These are phyloP conservation scores for Zaprionus tsacasi DNA, from an alignment of 1,140 invertebrate species.

Conservation along the genomic window DNA sequence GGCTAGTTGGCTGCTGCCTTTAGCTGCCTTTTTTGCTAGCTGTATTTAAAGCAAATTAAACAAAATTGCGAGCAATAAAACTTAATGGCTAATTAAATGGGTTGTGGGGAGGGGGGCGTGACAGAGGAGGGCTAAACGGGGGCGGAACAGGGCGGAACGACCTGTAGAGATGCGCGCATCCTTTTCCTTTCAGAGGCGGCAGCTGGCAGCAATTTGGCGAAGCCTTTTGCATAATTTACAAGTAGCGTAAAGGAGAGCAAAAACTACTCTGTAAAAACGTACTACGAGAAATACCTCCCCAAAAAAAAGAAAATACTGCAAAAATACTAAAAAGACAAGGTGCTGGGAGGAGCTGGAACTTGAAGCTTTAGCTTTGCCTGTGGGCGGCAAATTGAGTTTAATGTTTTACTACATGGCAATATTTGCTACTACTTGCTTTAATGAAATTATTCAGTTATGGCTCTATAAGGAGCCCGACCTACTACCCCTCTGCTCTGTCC, in stretches of 20 bases:
- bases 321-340: slow-evolving; percentile 40
- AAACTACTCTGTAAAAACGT: background rate
- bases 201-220: slow-evolving; percentile 72
- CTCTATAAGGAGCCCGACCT: slow-evolving; percentile 32
- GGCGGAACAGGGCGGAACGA: slow-evolving; percentile 18
- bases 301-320: slow-evolving; percentile 28
- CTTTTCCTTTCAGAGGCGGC: slow-evolving; percentile 15
- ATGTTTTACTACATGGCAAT: slow-evolving; percentile 60
- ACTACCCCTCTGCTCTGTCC: background rate
- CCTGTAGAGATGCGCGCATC: slow-evolving; percentile 2
- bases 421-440: slow-evolving; percentile 69
- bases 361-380: slow-evolving; percentile 3
- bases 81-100: slow-evolving; percentile 82
- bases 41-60: slow-evolving; percentile 83
- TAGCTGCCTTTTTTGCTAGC: slow-evolving; percentile 36
- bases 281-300: background rate
- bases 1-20: slow-evolving; percentile 19
- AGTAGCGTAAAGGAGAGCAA: slow-evolving; percentile 63
- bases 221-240: slow-evolving; percentile 81
- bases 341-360: background rate
- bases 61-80: slow-evolving; percentile 81
- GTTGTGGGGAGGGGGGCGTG: slow-evolving; percentile 68
- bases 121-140: slow-evolving; percentile 32
- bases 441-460: slow-evolving; percentile 76
- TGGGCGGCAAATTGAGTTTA: slow-evolving; percentile 56